phyloP scores from a whole-genome alignment of 2,797 vertebrate genomes.

The Anolis apletophallus region DNA sequence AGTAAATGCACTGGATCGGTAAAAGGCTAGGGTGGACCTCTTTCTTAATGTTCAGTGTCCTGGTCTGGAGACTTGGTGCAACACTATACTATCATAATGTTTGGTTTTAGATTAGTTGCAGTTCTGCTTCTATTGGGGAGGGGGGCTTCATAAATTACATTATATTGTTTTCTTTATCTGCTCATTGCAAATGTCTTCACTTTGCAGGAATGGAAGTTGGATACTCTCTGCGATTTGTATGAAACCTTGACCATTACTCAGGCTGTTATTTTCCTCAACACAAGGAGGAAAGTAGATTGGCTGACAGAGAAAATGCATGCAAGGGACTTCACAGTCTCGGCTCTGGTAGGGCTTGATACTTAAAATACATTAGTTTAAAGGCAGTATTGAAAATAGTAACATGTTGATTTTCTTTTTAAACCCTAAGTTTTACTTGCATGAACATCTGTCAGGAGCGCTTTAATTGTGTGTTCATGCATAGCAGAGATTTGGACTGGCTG shows the following conservation, averaged over 20 bases:
- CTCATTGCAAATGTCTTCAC: neutral
- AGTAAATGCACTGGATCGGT: slow-evolving; percentile 79
- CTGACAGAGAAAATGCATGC: slow-evolving; percentile 98
- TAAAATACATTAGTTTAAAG: neutral
- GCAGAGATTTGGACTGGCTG: too few species aligned
- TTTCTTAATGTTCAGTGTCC: slow-evolving; percentile 98
- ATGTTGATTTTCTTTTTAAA: too few species aligned
- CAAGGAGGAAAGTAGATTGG: slow-evolving; percentile 99
- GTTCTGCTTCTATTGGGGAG: accelerated
- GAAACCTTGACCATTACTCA: slow-evolving; percentile 98
- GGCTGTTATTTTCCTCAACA: slow-evolving; percentile 98
- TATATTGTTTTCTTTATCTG: neutral
- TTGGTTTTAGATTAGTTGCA: accelerated
- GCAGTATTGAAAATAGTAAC: neutral
- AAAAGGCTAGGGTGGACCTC: slow-evolving; percentile 88
- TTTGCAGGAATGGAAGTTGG: slow-evolving; percentile 95
- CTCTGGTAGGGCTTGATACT: slow-evolving; percentile 87
- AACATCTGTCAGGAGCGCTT: too few species aligned
- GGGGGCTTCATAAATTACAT: neutral
- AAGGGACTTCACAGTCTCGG: slow-evolving; percentile 97
- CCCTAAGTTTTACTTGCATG: too few species aligned
- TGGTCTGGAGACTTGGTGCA: slow-evolving; percentile 86
- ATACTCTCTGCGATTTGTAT: slow-evolving; percentile 96
- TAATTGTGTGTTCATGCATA: too few species aligned
- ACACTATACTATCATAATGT: slow-evolving; percentile 69